phyloP scores from a whole-genome alignment of 2,888 invertebrate genomes.

The Pyrochroa serraticornis region DNA sequence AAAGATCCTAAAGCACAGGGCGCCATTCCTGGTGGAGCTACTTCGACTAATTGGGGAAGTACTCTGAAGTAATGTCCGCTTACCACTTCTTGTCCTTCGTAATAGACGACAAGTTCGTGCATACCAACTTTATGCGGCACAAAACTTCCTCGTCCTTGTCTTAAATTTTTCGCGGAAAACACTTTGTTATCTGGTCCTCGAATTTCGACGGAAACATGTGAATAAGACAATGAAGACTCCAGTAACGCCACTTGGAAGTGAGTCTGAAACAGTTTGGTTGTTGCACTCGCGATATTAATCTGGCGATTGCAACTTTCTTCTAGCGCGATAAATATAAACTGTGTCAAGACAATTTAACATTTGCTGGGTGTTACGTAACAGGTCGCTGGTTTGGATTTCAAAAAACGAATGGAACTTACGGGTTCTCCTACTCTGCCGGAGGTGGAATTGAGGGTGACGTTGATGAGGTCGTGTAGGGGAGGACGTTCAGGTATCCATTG shows the following conservation, averaged over 20 bases:
- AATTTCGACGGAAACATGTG: conserved; percentile 52
- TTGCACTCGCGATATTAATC: background rate
- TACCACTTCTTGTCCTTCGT: conserved; percentile 63
- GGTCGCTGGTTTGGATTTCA: background rate
- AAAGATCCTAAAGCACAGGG: conserved; percentile 94
- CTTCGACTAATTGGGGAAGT: conserved; percentile 83
- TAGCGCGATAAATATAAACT: conserved; percentile 18
- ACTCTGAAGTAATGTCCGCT: conserved; percentile 81
- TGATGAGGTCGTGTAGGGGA: conserved; percentile 81
- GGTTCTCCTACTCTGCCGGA: conserved; percentile 87
- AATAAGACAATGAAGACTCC: conserved; percentile 58
- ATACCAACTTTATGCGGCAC: conserved; percentile 90
- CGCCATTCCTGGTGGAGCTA: conserved; percentile 90
- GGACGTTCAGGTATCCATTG: conserved; percentile 87
- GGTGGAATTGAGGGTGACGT: conserved; percentile 80
- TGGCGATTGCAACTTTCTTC: conserved; percentile 17
- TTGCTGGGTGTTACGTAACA: conserved; percentile 4
- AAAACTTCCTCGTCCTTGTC: conserved; percentile 82
- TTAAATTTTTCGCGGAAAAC: conserved; percentile 62
- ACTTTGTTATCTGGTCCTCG: conserved; percentile 55
- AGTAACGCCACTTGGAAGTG: conserved; percentile 79
- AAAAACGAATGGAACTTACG: conserved; percentile 60
- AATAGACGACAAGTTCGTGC: conserved; percentile 76
- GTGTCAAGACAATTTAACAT: conserved; percentile 22
- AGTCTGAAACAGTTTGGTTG: conserved; percentile 63